A percentile compares a stretch with the other conserved stretches of the same genome.
Evolutionary conservation across 2,113 vertebrate species (phyloP).

Genomic region (Atrichornis clamosus): DNA sequence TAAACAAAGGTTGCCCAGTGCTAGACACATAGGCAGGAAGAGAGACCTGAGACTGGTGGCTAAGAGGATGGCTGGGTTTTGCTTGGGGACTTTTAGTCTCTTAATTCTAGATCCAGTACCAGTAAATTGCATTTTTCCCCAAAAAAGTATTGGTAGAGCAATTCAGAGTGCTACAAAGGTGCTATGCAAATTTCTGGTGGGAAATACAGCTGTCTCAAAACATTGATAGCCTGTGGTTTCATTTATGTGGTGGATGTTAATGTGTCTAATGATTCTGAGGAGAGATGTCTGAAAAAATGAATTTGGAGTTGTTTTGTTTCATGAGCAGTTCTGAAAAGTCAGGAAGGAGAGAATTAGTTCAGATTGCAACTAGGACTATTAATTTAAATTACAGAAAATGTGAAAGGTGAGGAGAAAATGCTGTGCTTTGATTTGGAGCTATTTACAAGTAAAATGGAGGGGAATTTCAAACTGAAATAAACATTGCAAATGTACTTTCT

Average conservation of each 20-base stretch:
- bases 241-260: constrained; percentile 66
- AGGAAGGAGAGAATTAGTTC: constrained; percentile 58
- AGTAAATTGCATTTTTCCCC: neutral
- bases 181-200: constrained; percentile 62
- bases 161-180: constrained; percentile 36
- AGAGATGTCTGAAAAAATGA: constrained; percentile 47
- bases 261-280: constrained; percentile 51
- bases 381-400: constrained; percentile 52
- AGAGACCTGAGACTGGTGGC: neutral
- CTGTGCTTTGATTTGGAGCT: constrained; percentile 54
- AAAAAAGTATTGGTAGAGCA: neutral
- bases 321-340: constrained; percentile 44
- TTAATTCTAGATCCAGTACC: neutral
- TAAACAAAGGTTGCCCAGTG: neutral
- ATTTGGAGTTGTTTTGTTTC: constrained; percentile 45
- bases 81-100: neutral
- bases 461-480: constrained; percentile 63
- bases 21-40: neutral
- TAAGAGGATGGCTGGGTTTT: neutral
- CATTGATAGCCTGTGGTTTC: constrained; percentile 67
- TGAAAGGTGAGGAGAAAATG: constrained; percentile 52
- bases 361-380: constrained; percentile 39
- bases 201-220: constrained; percentile 61
- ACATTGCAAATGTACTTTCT: constrained; percentile 67
- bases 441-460: constrained; percentile 68